A percentile compares a stretch with the other conserved stretches of the same genome.
These are phyloP conservation scores for Colletes collaris DNA, from an alignment of 2,888 invertebrate genomes.

Conservation along the genomic window DNA sequence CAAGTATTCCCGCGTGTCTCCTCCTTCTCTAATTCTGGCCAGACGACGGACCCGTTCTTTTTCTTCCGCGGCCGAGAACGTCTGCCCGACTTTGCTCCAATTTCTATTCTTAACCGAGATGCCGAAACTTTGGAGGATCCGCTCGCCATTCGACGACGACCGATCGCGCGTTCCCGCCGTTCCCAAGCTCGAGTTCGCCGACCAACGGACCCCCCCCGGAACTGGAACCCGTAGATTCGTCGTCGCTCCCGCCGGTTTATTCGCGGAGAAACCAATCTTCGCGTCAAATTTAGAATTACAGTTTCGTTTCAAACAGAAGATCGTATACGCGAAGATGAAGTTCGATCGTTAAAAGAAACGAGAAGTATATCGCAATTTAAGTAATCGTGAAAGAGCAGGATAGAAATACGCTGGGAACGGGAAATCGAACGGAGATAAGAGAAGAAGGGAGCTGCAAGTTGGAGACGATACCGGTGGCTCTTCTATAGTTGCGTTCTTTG, in stretches of 20 bases:
- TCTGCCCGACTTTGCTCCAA: conserved; percentile 56
- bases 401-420: background rate
- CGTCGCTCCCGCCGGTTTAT: no score
- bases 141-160: conserved; percentile 5
- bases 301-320: no score
- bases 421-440: background rate
- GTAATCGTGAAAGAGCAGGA: background rate
- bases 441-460: background rate
- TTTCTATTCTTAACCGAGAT: conserved; percentile 52
- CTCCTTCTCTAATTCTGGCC: conserved; percentile 48
- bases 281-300: no score
- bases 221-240: no score
- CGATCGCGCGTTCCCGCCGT: conserved; percentile 1
- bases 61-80: conserved; percentile 44
- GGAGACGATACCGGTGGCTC: conserved; percentile 21
- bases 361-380: no score
- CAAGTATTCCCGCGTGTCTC: conserved; percentile 36
- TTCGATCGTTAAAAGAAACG: no score
- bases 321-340: no score
- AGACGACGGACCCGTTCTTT: conserved; percentile 39
- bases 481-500: conserved; percentile 47
- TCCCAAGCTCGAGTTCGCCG: background rate
- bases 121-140: conserved; percentile 26
- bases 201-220: no score
- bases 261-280: no score